These are phyloP conservation scores for Anastrepha ludens DNA, from an alignment of 1,140 invertebrate genomes.

Conservation along the genomic window DNA sequence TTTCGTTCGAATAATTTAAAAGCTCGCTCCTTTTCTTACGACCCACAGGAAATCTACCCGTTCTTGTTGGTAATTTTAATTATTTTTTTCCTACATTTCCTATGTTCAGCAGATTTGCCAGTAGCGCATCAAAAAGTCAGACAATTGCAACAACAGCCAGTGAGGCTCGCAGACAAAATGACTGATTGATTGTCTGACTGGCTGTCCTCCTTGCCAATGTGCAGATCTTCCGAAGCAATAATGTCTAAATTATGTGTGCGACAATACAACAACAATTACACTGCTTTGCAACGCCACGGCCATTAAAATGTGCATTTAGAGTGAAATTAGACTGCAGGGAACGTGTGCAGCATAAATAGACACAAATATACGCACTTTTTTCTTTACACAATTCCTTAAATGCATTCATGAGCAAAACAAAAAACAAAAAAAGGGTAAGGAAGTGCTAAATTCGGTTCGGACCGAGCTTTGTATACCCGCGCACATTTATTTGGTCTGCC, in stretches of 20 bases:
- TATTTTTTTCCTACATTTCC: no score
- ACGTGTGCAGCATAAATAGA: no score
- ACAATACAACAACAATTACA: neutral
- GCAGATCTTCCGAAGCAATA: neutral
- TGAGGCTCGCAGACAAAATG: neutral
- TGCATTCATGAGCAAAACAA: neutral
- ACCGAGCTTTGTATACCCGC: no score
- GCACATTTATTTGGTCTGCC: no score
- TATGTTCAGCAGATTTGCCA: neutral
- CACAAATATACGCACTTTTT: no score
- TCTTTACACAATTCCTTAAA: neutral
- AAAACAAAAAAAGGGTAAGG: neutral
- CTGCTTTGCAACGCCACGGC: neutral
- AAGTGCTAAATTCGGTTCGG: no score
- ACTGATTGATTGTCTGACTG: neutral
- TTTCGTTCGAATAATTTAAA: no score
- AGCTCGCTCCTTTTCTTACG: no score
- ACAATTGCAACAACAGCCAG: neutral
- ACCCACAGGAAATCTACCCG: no score
- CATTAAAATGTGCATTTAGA: constrained; percentile 40
- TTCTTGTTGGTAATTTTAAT: no score
- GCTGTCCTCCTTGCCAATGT: neutral
- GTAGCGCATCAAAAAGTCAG: neutral
- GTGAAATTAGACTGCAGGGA: neutral
- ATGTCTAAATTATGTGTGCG: neutral